These are phyloP conservation scores for Fregetta grallaria DNA, from an alignment of 2,113 vertebrate genomes.

Conservation along the genomic window DNA sequence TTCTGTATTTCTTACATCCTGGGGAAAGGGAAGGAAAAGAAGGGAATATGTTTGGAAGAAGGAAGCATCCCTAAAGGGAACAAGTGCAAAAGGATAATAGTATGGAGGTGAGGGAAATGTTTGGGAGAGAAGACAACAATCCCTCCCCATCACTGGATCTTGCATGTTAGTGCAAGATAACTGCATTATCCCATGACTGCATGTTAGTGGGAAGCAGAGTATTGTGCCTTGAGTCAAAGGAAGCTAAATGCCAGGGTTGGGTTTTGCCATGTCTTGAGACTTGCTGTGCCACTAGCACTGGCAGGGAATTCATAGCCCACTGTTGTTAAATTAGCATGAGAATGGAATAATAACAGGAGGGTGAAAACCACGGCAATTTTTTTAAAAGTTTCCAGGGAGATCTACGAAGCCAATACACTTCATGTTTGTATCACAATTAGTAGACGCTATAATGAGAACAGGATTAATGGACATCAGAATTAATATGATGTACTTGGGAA, in stretches of 20 bases:
- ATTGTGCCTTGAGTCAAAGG: background rate
- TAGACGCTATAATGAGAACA: background rate
- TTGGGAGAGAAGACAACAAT: background rate
- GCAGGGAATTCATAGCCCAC: background rate
- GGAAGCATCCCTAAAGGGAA: background rate
- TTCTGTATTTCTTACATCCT: background rate
- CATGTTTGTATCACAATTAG: background rate
- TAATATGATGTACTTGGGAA: background rate
- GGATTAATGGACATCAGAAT: background rate
- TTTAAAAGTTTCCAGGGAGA: background rate
- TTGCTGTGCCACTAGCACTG: background rate
- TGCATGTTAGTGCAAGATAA: too few relatives aligned
- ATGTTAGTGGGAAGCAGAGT: background rate
- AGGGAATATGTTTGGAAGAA: background rate
- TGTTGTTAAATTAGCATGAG: background rate
- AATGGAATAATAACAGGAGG: background rate
- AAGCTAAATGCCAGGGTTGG: background rate
- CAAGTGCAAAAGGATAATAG: background rate
- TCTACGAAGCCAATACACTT: background rate
- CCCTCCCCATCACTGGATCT: background rate
- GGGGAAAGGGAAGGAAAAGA: background rate
- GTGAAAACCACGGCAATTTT: background rate
- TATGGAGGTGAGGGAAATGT: background rate
- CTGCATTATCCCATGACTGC: too few relatives aligned
- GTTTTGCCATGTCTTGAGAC: background rate